These are phyloP conservation scores for Sinocyclocheilus rhinocerous DNA, from an alignment of 2,113 vertebrate species.

Conservation along the genomic window DNA sequence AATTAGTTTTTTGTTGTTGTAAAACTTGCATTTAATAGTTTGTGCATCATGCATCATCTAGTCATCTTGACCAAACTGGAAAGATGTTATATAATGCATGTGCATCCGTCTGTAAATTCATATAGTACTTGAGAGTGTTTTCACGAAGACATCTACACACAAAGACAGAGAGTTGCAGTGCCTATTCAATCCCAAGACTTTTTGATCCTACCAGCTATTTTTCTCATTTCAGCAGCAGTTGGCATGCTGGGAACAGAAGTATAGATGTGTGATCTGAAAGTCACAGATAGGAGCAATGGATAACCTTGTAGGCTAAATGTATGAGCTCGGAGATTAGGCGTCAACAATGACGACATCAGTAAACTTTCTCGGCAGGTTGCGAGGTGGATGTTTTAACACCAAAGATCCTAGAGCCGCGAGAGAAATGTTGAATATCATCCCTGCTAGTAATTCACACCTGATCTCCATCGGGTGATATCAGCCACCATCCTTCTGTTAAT, in stretches of 20 bases:
- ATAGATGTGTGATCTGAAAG: neutral
- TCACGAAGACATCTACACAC: neutral
- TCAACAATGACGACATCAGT: neutral
- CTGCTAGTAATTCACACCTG: slow-evolving; percentile 22
- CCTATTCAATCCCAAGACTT: neutral
- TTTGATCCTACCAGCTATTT: neutral
- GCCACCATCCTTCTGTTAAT: slow-evolving; percentile 7
- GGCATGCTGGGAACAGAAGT: neutral
- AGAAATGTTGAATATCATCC: neutral
- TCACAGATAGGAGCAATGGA: neutral
- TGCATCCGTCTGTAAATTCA: too few relatives aligned
- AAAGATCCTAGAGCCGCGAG: neutral
- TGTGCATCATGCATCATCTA: too few relatives aligned
- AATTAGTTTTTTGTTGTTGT: too few relatives aligned
- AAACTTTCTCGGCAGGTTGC: neutral
- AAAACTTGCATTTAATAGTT: too few relatives aligned
- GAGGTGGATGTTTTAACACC: neutral
- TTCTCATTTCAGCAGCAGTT: neutral
- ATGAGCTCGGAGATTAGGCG: neutral
- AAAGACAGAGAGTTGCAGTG: neutral
- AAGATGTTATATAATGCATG: too few relatives aligned
- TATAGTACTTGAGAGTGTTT: neutral
- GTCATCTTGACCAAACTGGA: too few relatives aligned
- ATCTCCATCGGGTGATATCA: slow-evolving; percentile 18
- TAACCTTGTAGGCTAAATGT: neutral